Percentiles rank a stretch among this genome's conserved stretches.
Evolutionary conservation across 2,888 invertebrate species (phyloP).

Genomic region (Drosophila fulvimacula): DNA sequence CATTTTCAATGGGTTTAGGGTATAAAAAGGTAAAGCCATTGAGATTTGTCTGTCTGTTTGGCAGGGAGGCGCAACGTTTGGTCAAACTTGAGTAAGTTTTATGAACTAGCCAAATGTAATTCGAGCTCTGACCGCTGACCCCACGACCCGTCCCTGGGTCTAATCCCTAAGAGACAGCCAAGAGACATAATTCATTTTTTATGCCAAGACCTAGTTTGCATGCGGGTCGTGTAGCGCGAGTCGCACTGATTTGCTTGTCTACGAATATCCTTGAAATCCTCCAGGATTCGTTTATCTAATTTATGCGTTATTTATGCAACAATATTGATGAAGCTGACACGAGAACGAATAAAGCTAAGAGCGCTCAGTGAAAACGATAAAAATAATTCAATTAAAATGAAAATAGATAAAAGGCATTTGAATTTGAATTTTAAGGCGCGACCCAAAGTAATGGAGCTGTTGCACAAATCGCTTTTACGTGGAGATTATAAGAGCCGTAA

Average conservation of each 20-base stretch:
- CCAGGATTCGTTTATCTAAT: slow-evolving; percentile 53
- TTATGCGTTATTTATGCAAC: slow-evolving; percentile 75
- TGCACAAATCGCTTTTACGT: background rate
- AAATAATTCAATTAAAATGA: slow-evolving; percentile 74
- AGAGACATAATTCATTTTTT: slow-evolving; percentile 72
- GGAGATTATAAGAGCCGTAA: background rate
- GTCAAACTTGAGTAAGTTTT: slow-evolving; percentile 63
- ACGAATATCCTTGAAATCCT: slow-evolving; percentile 28
- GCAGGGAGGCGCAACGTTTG: slow-evolving; percentile 48
- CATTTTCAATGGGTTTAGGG: background rate
- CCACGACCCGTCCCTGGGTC: background rate
- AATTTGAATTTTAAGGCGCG: background rate
- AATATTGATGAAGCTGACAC: slow-evolving; percentile 55
- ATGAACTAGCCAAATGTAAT: slow-evolving; percentile 67
- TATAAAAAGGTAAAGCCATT: slow-evolving; percentile 43
- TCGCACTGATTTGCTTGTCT: slow-evolving; percentile 64
- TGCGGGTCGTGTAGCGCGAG: slow-evolving; percentile 50
- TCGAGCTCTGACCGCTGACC: slow-evolving; percentile 28
- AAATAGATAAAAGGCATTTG: slow-evolving; percentile 25
- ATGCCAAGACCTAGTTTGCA: slow-evolving; percentile 57
- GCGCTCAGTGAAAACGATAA: slow-evolving; percentile 36
- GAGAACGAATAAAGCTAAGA: slow-evolving; percentile 6
- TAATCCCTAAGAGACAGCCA: background rate
- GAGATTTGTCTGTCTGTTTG: slow-evolving; percentile 47
- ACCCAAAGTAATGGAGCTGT: background rate